Evolutionary conservation across 2,797 vertebrate species (phyloP).

Genomic region (Carcharodon carcharias): DNA sequence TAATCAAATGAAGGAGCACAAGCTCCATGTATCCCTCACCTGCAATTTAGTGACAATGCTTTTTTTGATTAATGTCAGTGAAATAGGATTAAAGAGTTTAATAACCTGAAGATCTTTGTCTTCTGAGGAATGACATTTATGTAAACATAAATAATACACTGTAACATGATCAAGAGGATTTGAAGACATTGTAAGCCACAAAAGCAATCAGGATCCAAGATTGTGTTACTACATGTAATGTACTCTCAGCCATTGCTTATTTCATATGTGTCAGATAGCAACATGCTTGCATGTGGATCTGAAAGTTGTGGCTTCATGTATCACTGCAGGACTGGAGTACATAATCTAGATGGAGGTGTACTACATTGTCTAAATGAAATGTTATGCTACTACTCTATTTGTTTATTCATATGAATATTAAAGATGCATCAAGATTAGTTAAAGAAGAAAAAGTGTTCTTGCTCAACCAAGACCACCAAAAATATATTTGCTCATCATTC

Average conservation of each 20-base stretch:
- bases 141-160: not conserved
- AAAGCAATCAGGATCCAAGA: not conserved
- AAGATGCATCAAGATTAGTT: not conserved
- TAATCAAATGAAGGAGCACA: not conserved
- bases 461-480: not conserved
- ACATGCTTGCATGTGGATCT: not conserved
- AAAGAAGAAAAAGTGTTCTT: not conserved
- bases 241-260: not conserved
- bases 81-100: not conserved
- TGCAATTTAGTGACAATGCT: not conserved
- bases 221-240: not conserved
- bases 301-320: not conserved
- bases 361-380: not conserved
- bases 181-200: not conserved
- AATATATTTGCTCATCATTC: not conserved
- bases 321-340: not conserved
- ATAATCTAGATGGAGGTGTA: not conserved
- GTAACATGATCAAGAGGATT: not conserved
- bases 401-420: not conserved
- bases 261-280: not conserved
- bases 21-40: not conserved
- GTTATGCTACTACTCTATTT: not conserved
- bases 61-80: not conserved
- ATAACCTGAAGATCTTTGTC: not conserved
- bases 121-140: not conserved